These are phyloP conservation scores for Drosophila albomicans DNA, from an alignment of 1,140 invertebrate genomes.

Conservation along the genomic window DNA sequence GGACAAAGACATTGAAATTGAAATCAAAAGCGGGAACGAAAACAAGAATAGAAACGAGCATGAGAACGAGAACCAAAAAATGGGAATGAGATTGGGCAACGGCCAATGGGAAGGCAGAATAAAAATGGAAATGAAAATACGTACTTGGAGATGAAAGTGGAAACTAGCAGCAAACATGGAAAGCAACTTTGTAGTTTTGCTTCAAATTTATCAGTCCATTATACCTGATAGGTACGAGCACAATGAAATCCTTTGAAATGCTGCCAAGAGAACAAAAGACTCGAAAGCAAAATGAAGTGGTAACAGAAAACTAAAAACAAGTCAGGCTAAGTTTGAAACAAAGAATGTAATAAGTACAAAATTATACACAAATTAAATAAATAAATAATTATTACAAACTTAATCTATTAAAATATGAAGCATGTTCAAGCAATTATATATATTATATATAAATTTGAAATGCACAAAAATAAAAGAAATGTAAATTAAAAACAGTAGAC, in stretches of 20 bases:
- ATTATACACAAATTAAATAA: no score
- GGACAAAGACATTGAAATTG: slow-evolving; percentile 69
- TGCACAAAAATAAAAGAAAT: background rate
- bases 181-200: slow-evolving; percentile 34
- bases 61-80: background rate
- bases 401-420: no score
- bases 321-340: no score
- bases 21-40: slow-evolving; percentile 48
- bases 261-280: background rate
- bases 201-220: slow-evolving; percentile 18
- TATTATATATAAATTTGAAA: slow-evolving; percentile 3
- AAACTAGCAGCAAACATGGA: slow-evolving; percentile 21
- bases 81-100: slow-evolving; percentile 1
- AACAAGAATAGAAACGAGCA: slow-evolving; percentile 25
- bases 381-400: no score
- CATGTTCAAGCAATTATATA: no score
- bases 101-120: background rate
- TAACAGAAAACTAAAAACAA: background rate
- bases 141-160: slow-evolving; percentile 8
- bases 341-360: no score
- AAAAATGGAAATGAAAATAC: slow-evolving; percentile 5
- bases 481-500: background rate
- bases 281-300: background rate
- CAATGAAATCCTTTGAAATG: background rate
- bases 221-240: background rate